phyloP scores from a whole-genome alignment of 2,113 vertebrate species.

The Hypocryptadius cinnamomeus region DNA sequence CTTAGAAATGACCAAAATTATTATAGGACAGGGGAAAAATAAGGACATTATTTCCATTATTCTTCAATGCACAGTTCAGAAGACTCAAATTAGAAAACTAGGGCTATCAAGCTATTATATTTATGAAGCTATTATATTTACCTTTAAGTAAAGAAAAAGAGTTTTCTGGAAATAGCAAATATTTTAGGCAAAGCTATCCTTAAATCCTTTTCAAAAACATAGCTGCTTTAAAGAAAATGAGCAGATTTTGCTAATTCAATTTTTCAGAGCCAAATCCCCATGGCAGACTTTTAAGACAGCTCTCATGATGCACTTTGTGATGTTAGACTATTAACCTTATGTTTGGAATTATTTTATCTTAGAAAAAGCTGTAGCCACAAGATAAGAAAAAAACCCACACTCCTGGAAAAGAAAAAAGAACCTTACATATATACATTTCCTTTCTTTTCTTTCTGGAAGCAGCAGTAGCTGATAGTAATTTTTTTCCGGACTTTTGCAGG shows the following conservation, averaged over 20 bases:
- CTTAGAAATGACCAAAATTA: not conserved
- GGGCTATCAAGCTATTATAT: not conserved
- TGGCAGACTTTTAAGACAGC: not conserved
- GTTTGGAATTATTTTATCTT: conserved; percentile 2
- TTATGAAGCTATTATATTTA: not conserved
- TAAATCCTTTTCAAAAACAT: not conserved
- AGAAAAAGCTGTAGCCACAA: conserved; percentile 5
- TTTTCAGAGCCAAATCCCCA: not conserved
- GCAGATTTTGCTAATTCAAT: not conserved
- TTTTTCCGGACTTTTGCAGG: not conserved
- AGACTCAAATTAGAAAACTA: not conserved
- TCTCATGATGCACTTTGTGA: not conserved
- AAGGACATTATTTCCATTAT: not conserved
- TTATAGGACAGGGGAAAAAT: not conserved
- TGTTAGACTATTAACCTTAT: not conserved
- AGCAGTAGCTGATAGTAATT: not conserved
- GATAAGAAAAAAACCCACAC: not conserved
- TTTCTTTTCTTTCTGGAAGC: not conserved
- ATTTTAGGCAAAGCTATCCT: not conserved
- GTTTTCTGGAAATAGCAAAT: not conserved
- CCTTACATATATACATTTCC: not conserved
- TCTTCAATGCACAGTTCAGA: not conserved
- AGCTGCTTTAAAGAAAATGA: not conserved
- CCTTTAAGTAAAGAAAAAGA: not conserved
- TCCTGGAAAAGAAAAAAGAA: not conserved